Percentiles rank a stretch among this genome's conserved stretches.
These are phyloP conservation scores for Micrastur ruficollis DNA, from an alignment of 2,797 vertebrate genomes.

Conservation along the genomic window DNA sequence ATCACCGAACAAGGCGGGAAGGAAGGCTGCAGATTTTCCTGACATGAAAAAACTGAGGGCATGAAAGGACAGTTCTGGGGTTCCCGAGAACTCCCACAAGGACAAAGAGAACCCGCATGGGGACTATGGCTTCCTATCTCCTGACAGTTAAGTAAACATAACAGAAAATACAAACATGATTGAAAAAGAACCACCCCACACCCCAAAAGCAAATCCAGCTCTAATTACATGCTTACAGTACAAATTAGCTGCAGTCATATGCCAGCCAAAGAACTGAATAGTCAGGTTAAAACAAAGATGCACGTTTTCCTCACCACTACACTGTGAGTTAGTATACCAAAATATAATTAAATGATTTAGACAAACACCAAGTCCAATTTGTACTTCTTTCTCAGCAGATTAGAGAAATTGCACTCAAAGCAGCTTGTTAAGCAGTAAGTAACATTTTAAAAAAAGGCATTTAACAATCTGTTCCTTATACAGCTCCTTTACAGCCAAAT, in stretches of 20 bases:
- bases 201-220: not conserved
- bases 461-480: constrained; percentile 54
- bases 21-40: not conserved
- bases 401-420: not conserved
- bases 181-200: not conserved
- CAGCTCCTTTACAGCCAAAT: constrained; percentile 42
- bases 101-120: not conserved
- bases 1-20: not conserved
- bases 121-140: not conserved
- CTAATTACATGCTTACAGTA: not conserved
- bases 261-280: not conserved
- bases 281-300: not conserved
- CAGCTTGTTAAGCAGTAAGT: constrained; percentile 45
- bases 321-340: not conserved
- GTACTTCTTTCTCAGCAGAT: not conserved
- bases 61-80: not conserved
- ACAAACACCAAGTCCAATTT: not conserved
- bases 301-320: not conserved
- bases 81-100: not conserved
- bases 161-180: not conserved
- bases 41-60: not conserved
- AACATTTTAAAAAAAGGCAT: not conserved
- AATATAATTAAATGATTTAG: constrained; percentile 28
- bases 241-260: not conserved
- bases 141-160: not conserved